A percentile compares a stretch with the other conserved stretches of the same genome.
Conservation (phyloP, 2,888 invertebrate species). For the Aromia moschata region DNA sequence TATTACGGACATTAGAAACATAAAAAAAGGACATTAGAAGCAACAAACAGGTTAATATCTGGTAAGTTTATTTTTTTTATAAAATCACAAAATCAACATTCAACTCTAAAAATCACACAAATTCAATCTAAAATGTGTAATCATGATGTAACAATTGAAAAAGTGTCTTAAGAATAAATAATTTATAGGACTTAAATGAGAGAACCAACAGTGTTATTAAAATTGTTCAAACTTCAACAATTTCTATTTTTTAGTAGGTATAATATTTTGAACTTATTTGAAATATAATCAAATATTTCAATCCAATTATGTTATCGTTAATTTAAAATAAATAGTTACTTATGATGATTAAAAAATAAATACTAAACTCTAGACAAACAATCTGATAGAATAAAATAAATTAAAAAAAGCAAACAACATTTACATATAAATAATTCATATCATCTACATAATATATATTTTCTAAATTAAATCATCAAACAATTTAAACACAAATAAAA, state of each 20-base stretch:
- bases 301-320: conserved; percentile 43
- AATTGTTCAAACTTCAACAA: conserved; percentile 52
- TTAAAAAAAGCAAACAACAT: conserved; percentile 56
- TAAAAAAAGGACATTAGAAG: too few species aligned
- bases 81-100: conserved; percentile 64
- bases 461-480: conserved; percentile 11
- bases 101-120: conserved; percentile 62
- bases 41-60: too few species aligned
- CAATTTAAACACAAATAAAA: conserved; percentile 22
- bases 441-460: conserved; percentile 21
- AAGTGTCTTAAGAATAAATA: conserved; percentile 33
- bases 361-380: conserved; percentile 36
- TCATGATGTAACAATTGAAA: conserved; percentile 38
- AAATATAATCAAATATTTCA: conserved; percentile 41
- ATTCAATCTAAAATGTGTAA: conserved; percentile 50
- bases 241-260: conserved; percentile 43
- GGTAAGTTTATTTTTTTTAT: conserved; percentile 47
- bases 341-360: conserved; percentile 41
- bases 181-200: conserved; percentile 31
- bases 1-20: too few species aligned
- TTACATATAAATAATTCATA: conserved; percentile 49
- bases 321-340: conserved; percentile 43
- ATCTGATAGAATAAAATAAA: conserved; percentile 41
- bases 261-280: conserved; percentile 33
- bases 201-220: conserved; percentile 46